Evolutionary conservation across 2,888 invertebrate species (phyloP).

Genomic region (Hydriomena furcata): DNA sequence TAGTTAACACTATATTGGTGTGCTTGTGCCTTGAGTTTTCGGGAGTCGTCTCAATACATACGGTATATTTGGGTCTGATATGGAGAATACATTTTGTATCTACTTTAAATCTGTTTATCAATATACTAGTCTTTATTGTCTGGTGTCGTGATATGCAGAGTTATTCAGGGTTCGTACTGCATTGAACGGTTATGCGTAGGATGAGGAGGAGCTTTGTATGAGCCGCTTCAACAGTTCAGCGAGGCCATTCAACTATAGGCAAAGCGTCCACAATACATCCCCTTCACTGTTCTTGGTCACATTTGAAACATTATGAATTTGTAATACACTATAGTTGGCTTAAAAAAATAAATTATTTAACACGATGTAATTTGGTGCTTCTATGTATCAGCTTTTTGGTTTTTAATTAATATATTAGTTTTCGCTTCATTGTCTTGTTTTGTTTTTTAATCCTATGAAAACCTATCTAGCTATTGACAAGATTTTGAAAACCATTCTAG

Average conservation of each 20-base stretch:
- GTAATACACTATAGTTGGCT: constrained; percentile 21
- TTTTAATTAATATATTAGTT: constrained; percentile 46
- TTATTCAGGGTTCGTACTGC: constrained; percentile 11
- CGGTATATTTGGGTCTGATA: not conserved
- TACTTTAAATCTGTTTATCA: constrained; percentile 1
- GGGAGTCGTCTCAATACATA: no score
- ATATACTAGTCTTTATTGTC: not conserved
- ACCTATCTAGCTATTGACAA: no score
- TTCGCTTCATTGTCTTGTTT: constrained; percentile 42
- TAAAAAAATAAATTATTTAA: constrained; percentile 42
- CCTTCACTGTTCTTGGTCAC: constrained; percentile 23
- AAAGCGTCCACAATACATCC: constrained; percentile 27
- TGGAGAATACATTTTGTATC: not conserved
- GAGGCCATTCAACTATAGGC: constrained; percentile 31
- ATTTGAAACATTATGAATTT: constrained; percentile 17
- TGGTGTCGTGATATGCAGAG: constrained; percentile 12
- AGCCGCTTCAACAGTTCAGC: constrained; percentile 21
- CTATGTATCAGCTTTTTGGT: constrained; percentile 39
- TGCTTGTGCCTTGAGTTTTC: no score
- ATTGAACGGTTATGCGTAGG: constrained; percentile 19
- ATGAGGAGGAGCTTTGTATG: constrained; percentile 22
- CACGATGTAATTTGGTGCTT: constrained; percentile 36
- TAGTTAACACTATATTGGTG: no score
- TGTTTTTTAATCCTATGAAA: constrained; percentile 5
- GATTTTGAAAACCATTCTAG: no score